phyloP scores from a whole-genome alignment of 1,140 invertebrate species.

The Brachionus koreanus region DNA sequence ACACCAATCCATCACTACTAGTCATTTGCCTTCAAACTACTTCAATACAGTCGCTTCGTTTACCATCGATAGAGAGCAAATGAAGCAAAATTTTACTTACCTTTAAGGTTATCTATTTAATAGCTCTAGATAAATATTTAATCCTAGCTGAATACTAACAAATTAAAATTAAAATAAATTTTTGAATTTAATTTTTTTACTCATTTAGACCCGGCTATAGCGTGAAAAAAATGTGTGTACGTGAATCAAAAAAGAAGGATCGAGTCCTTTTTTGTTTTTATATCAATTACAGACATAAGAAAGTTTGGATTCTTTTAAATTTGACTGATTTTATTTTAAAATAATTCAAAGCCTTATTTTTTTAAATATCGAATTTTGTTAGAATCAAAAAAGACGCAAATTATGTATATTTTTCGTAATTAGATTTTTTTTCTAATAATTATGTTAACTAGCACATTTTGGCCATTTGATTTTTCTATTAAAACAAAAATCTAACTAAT shows the following conservation, averaged over 20 bases:
- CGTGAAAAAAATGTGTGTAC: neutral
- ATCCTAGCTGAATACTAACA: neutral
- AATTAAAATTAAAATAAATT: neutral
- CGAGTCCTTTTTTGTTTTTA: neutral
- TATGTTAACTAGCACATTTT: neutral
- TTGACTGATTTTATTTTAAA: neutral
- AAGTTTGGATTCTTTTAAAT: neutral
- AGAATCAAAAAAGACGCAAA: neutral
- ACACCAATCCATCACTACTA: neutral
- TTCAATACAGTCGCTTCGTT: neutral
- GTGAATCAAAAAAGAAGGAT: neutral
- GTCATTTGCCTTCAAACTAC: neutral
- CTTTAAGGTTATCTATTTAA: constrained; percentile 11
- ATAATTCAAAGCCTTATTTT: neutral
- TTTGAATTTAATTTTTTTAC: neutral
- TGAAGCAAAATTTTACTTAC: constrained; percentile 12
- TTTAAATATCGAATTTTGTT: neutral
- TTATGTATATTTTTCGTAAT: neutral
- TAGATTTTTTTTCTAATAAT: neutral
- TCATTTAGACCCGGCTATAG: neutral
- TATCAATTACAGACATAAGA: neutral
- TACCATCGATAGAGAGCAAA: constrained; percentile 24
- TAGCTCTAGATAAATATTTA: neutral
- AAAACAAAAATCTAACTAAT: neutral
- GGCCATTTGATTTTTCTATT: neutral